Conservation (phyloP, 2,113 vertebrate species). For the Potamarius usumacintae region DNA sequence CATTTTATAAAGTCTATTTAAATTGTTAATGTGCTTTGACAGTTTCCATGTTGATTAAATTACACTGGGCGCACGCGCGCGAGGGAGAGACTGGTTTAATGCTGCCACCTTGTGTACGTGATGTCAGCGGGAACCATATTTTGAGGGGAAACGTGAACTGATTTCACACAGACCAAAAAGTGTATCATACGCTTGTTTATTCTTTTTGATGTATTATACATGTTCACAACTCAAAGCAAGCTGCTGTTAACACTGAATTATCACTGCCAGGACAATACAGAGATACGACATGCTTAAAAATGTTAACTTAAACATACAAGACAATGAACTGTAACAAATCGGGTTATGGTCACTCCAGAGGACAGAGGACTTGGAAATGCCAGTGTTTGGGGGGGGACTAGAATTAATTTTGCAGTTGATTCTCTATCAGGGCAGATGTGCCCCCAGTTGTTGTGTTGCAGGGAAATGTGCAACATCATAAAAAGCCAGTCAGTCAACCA, state of each 20-base stretch:
- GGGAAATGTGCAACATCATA: not conserved
- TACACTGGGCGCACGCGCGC: not conserved
- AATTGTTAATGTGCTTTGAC: not conserved
- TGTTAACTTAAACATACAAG: not conserved
- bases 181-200: conserved; percentile 37
- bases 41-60: not conserved
- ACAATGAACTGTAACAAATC: conserved; percentile 8
- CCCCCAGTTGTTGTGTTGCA: too few relatives aligned
- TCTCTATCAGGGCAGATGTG: not conserved
- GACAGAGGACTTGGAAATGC: not conserved
- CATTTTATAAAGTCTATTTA: not conserved
- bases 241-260: conserved; percentile 54
- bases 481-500: not conserved
- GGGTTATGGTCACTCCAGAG: not conserved
- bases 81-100: not conserved
- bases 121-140: too few relatives aligned
- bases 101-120: conserved; percentile 56
- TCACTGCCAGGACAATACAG: conserved; percentile 36
- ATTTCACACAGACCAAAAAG: conserved; percentile 12
- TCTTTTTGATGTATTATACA: conserved; percentile 67
- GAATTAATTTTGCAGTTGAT: not conserved
- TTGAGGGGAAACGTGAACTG: not conserved
- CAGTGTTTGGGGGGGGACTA: not conserved
- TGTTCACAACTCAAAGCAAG: conserved; percentile 63
- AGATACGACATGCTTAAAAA: conserved; percentile 18